Base-by-base conservation (phyloP, 1,140 invertebrate genomes). In the Pseudomyrmex flavicornis region DNA sequence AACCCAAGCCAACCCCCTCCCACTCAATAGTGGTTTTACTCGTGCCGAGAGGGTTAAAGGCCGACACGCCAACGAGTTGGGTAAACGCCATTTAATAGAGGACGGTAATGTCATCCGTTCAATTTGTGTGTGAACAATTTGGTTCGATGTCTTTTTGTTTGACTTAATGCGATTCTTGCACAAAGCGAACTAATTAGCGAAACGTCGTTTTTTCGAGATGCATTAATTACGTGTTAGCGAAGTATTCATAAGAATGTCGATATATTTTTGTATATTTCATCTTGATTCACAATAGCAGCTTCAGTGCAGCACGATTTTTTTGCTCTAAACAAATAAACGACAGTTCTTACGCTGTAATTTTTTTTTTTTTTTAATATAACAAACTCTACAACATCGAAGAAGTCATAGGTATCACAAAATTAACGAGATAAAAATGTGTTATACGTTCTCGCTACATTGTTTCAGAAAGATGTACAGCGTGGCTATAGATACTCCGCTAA, bases 11-110 rank as follows among this genome's bases (percentile, higher is more conserved):
- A n/a, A 22, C 76, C 85, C 80, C 35, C 62, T 50, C 68, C n/a
- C 54, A 54, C 72, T 44, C 82, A 69, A 66, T 84, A 75, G 91
- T 74, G 91, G 91, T 92, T 92, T 91, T 90, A 61, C 88, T 77
- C 84, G 73, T 83, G 77, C 56, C 83, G 84, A 86, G 85, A 89
- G 84, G 89, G 80, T 89, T 85, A 87, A 89, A 90, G 85, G 85
- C 84, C 82, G 74, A 61, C 84, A 82, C 70, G 79, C 82, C 89
- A 90, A 90, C 84, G 85, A 90, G 86, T 88, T 85, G 83, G 82
- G 85, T 90, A 91, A 92, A 90, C 90, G 86, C 69, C 87, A 87
- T 88, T 92, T 92, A 92, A 92, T 91, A 85, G 90, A 88, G 87
- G 85, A 88, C 69, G 68, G 56, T 88, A 88, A 88, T 88, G 77